phyloP scores from a whole-genome alignment of 2,888 invertebrate species.

The Eilema caniola region DNA sequence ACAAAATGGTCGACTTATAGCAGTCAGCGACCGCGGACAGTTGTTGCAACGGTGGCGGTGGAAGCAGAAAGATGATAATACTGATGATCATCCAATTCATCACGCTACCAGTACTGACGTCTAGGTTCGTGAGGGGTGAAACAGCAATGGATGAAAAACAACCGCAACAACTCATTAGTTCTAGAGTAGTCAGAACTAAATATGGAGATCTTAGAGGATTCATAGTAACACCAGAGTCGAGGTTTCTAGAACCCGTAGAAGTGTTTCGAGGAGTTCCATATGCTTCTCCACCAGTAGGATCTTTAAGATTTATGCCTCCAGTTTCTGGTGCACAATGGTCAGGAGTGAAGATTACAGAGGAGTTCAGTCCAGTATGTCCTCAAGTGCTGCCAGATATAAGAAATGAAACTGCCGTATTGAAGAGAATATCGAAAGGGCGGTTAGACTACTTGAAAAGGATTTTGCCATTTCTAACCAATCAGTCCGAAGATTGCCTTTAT shows the following conservation, averaged over 20 bases:
- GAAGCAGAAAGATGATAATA: conserved; percentile 81
- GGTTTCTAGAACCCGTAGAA: conserved; percentile 95
- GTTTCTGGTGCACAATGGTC: conserved; percentile 97
- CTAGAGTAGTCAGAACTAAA: conserved; percentile 94
- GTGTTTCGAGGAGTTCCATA: conserved; percentile 98
- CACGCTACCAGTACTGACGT: conserved; percentile 82
- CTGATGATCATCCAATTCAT: conserved; percentile 80
- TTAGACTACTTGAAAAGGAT: conserved; percentile 95
- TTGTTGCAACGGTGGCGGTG: conserved; percentile 72
- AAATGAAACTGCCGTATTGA: conserved; percentile 93
- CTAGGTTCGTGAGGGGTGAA: conserved; percentile 78
- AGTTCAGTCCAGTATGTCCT: conserved; percentile 96
- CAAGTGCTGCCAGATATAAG: conserved; percentile 95
- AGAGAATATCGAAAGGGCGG: conserved; percentile 95
- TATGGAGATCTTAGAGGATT: conserved; percentile 95
- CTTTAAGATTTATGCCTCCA: conserved; percentile 98
- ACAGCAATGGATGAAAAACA: conserved; percentile 83
- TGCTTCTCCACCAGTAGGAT: conserved; percentile 96
- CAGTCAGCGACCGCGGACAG: conserved; percentile 66
- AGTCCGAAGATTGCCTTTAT: conserved; percentile 98
- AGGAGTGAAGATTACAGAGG: conserved; percentile 95
- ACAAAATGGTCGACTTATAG: conserved; percentile 83
- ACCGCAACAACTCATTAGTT: conserved; percentile 88
- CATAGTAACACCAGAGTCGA: conserved; percentile 93
- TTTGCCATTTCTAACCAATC: conserved; percentile 94